Percentiles rank a stretch among this genome's conserved stretches.
Conservation (phyloP, 2,113 vertebrate species). For the Hyperopisus bebe region DNA sequence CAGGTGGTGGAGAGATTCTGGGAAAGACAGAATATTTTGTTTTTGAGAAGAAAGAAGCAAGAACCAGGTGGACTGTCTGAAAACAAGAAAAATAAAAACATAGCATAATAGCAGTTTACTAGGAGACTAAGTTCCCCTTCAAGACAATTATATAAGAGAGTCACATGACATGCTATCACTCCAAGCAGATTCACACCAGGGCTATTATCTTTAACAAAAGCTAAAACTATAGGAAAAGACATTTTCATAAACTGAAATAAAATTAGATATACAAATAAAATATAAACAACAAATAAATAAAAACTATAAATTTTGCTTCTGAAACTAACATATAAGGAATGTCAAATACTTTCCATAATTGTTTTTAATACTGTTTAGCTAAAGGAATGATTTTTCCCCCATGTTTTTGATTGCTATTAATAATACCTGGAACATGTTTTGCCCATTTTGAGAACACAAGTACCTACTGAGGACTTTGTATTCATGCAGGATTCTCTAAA, state of each 20-base stretch:
- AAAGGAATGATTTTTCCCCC: neutral
- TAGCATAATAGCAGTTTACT: neutral
- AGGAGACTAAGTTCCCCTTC: neutral
- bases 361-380: neutral
- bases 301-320: neutral
- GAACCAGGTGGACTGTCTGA: neutral
- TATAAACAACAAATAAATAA: neutral
- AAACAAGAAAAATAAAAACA: neutral
- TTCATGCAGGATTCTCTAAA: neutral
- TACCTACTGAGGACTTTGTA: neutral
- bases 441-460: neutral
- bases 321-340: neutral
- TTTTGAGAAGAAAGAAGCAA: neutral
- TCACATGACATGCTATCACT: neutral
- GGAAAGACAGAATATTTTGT: neutral
- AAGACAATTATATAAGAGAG: neutral
- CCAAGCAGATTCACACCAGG: neutral
- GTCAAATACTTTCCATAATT: neutral
- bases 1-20: neutral
- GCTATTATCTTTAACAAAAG: neutral
- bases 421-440: neutral
- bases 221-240: neutral
- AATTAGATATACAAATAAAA: neutral
- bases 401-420: neutral
- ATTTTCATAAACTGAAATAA: neutral